These are phyloP conservation scores for Nudaria mundana DNA, from an alignment of 2,888 invertebrate genomes.

Conservation along the genomic window DNA sequence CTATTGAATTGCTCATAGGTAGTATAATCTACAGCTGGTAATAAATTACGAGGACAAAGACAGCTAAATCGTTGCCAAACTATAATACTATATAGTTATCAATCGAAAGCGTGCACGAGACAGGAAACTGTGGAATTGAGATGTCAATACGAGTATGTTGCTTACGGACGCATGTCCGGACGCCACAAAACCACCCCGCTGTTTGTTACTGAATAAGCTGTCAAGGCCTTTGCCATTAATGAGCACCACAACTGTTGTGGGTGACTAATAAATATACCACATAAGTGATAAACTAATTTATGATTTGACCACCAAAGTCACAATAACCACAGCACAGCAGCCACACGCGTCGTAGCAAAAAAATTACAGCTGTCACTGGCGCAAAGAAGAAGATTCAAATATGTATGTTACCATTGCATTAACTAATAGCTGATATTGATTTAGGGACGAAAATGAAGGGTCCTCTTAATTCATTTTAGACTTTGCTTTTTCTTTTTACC, in stretches of 20 bases:
- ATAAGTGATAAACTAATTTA: slow-evolving; percentile 40
- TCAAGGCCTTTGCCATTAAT: slow-evolving; percentile 63
- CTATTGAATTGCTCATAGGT: too few species aligned
- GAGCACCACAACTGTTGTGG: slow-evolving; percentile 43
- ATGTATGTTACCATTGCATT: too few species aligned
- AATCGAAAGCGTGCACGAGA: slow-evolving; percentile 24
- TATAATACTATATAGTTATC: slow-evolving; percentile 15
- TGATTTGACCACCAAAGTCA: slow-evolving; percentile 34
- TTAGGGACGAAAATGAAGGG: too few species aligned
- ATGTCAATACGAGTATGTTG: slow-evolving; percentile 60
- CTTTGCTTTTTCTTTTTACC: too few species aligned
- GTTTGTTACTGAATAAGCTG: slow-evolving; percentile 76
- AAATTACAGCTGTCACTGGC: slow-evolving; percentile 35
- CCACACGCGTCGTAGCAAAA: slow-evolving; percentile 38
- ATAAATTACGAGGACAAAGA: slow-evolving; percentile 6
- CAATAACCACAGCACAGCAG: slow-evolving; percentile 5
- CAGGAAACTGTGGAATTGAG: slow-evolving; percentile 66
- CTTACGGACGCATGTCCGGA: slow-evolving; percentile 61
- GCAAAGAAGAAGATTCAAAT: too few species aligned
- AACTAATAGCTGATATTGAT: too few species aligned
- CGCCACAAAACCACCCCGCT: slow-evolving; percentile 54
- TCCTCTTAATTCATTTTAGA: too few species aligned
- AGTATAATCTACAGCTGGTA: not conserved
- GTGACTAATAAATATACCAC: slow-evolving; percentile 45
- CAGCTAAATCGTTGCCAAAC: slow-evolving; percentile 12